phyloP scores from a whole-genome alignment of 2,888 invertebrate genomes.

The Punctoribates punctum region DNA sequence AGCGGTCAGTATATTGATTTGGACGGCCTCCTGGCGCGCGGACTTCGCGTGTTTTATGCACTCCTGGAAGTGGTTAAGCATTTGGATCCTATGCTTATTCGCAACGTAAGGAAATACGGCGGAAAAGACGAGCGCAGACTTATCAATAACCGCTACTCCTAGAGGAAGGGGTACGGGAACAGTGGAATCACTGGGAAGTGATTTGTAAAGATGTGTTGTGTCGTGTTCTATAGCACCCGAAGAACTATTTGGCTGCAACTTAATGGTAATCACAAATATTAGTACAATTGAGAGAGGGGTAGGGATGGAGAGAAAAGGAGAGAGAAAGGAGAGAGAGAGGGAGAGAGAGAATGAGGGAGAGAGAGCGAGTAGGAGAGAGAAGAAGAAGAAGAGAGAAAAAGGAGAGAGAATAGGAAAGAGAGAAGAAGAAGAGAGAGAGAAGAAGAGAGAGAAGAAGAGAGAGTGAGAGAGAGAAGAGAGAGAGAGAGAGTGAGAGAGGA shows the following conservation, averaged over 20 bases:
- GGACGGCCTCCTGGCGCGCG: conserved; percentile 85
- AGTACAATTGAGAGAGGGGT: not conserved
- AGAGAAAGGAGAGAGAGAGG: too few species aligned
- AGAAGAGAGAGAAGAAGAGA: not conserved
- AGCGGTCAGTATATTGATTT: conserved; percentile 94
- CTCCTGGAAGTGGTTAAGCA: conserved; percentile 94
- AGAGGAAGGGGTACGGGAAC: conserved; percentile 79
- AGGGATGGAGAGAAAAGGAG: too few species aligned
- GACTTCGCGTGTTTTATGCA: conserved; percentile 84
- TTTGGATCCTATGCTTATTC: conserved; percentile 92
- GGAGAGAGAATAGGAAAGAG: conserved; percentile 18
- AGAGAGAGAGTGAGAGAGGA: too few species aligned
- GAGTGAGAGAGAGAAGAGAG: too few species aligned
- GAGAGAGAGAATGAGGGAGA: too few species aligned
- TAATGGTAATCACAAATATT: conserved; percentile 45
- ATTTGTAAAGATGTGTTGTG: conserved; percentile 76
- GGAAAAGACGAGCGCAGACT: conserved; percentile 86
- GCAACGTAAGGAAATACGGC: conserved; percentile 90
- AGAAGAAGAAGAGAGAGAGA: conserved; percentile 16
- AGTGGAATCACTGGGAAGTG: conserved; percentile 60
- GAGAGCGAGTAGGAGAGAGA: too few species aligned
- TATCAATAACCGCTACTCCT: conserved; percentile 93
- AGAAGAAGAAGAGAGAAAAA: conserved; percentile 34
- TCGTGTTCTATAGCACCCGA: conserved; percentile 96
- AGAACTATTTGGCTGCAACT: conserved; percentile 91